Conservation (phyloP, 2,113 vertebrate species). For the Eulacestoma nigropectus region DNA sequence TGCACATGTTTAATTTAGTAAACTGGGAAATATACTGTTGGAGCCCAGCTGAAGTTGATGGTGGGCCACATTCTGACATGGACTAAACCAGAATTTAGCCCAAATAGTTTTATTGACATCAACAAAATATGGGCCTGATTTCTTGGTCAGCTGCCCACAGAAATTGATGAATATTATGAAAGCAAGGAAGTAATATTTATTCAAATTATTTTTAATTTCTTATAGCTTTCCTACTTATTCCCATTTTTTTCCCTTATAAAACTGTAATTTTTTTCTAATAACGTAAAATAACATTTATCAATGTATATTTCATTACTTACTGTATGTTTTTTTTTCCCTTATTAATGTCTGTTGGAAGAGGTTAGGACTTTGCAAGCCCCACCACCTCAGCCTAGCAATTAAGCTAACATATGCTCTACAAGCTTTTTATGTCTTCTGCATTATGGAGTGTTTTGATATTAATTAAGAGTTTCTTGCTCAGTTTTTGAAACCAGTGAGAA, state of each 20-base stretch:
- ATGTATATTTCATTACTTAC: neutral
- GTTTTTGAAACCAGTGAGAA: neutral
- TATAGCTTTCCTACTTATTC: neutral
- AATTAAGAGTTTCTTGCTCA: neutral
- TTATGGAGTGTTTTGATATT: neutral
- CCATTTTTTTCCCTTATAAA: neutral
- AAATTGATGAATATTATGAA: neutral
- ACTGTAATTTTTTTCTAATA: neutral
- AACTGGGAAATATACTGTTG: neutral
- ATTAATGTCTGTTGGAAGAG: neutral
- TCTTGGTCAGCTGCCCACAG: neutral
- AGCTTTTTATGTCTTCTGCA: neutral
- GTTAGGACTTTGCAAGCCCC: neutral
- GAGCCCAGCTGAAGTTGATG: neutral
- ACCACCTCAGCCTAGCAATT: neutral
- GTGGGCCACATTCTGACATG: neutral
- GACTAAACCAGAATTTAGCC: neutral
- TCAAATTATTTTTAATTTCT: neutral
- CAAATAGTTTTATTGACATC: neutral
- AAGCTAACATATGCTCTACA: neutral
- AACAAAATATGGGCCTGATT: neutral
- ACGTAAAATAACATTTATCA: neutral
- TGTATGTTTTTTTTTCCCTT: neutral
- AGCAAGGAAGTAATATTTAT: neutral
- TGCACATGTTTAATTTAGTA: neutral